phyloP scores from a whole-genome alignment of 2,888 invertebrate genomes.

The Ennomos erosarius region DNA sequence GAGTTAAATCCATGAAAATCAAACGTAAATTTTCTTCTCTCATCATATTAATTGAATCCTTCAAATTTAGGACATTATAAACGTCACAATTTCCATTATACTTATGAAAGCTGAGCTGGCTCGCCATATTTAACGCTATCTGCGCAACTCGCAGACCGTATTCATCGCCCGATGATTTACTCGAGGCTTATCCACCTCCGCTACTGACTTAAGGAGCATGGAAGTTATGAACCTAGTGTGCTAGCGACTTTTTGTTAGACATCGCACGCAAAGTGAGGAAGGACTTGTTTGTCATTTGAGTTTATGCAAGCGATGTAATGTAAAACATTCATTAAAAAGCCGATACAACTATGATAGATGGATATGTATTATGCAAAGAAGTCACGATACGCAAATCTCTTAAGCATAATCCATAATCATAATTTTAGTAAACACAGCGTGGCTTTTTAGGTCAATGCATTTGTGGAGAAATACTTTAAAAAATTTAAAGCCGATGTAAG shows the following conservation, averaged over 20 bases:
- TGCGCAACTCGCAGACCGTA: slow-evolving; percentile 65
- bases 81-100: slow-evolving; percentile 48
- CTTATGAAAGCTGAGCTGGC: slow-evolving; percentile 62
- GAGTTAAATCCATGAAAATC: too few relatives aligned
- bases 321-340: background rate
- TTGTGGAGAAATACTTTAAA: too few relatives aligned
- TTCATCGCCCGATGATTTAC: slow-evolving; percentile 80
- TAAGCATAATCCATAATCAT: too few relatives aligned
- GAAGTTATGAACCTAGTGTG: slow-evolving; percentile 37
- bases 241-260: slow-evolving; percentile 34
- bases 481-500: too few relatives aligned
- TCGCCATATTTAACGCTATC: slow-evolving; percentile 82
- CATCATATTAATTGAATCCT: slow-evolving; percentile 6
- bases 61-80: slow-evolving; percentile 19
- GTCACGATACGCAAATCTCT: too few relatives aligned
- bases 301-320: background rate
- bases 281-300: background rate
- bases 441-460: too few relatives aligned
- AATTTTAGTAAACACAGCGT: too few relatives aligned
- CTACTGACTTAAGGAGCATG: slow-evolving; percentile 66
- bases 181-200: slow-evolving; percentile 72
- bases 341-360: too few relatives aligned
- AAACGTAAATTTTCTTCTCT: too few relatives aligned
- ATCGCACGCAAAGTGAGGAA: slow-evolving; percentile 10
- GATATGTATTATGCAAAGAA: too few relatives aligned